Conservation (phyloP, 2,888 invertebrate species). For the Embidobia sp. region DNA sequence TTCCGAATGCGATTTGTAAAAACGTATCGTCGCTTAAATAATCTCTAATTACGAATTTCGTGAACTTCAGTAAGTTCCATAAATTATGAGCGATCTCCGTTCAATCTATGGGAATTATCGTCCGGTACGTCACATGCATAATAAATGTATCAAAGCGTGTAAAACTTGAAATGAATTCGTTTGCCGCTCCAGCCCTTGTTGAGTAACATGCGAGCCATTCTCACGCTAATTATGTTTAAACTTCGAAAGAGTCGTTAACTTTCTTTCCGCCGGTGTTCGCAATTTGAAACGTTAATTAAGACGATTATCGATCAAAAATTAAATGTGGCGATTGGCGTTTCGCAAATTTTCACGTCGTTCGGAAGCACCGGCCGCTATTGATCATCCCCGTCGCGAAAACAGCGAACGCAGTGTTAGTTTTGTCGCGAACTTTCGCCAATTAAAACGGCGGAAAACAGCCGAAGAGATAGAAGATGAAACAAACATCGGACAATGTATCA, state of each 20-base stretch:
- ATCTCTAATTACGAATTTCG: constrained; percentile 41
- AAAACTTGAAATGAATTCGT: constrained; percentile 56
- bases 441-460: constrained; percentile 9
- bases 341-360: constrained; percentile 15
- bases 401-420: not conserved
- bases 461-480: not conserved
- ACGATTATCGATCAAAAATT: constrained; percentile 48
- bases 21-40: constrained; percentile 18
- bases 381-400: constrained; percentile 5
- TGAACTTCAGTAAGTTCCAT: constrained; percentile 22
- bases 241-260: constrained; percentile 51
- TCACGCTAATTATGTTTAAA: constrained; percentile 56
- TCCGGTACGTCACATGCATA: constrained; percentile 48
- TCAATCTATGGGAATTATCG: constrained; percentile 44
- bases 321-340: constrained; percentile 8
- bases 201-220: constrained; percentile 42
- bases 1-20: constrained; percentile 16
- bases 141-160: constrained; percentile 44
- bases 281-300: constrained; percentile 50
- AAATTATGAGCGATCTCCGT: constrained; percentile 36
- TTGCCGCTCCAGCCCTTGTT: constrained; percentile 23
- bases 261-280: constrained; percentile 12
- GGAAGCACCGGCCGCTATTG: not conserved
- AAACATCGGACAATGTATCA: not conserved
- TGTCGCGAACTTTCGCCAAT: not conserved